These are phyloP conservation scores for Lordiphosa clarofinis DNA, from an alignment of 1,140 invertebrate genomes.

Conservation along the genomic window DNA sequence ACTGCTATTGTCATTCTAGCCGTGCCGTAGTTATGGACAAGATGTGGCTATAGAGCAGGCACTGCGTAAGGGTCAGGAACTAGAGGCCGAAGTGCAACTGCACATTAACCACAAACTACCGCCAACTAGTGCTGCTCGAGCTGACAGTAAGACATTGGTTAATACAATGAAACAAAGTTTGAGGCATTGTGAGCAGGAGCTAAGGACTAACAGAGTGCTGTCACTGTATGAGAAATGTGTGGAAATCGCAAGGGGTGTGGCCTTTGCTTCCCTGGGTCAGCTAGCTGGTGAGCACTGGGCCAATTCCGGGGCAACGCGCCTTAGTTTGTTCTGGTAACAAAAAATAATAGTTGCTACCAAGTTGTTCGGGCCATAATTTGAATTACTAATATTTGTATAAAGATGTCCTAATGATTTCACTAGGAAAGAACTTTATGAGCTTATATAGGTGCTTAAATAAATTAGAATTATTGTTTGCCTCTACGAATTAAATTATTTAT, in stretches of 20 bases:
- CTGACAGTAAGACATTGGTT: no score
- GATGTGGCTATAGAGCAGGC: constrained; percentile 3
- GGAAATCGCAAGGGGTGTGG: background rate
- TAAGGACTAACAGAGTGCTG: constrained; percentile 1
- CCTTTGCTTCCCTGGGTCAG: constrained; percentile 28
- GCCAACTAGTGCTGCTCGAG: background rate
- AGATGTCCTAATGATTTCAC: no score
- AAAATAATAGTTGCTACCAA: no score
- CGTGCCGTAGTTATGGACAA: constrained; percentile 7
- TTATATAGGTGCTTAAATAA: no score
- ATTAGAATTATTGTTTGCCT: no score
- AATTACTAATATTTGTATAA: no score
- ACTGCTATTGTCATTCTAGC: background rate
- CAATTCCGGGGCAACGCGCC: constrained; percentile 45
- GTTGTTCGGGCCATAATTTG: no score
- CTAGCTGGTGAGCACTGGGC: constrained; percentile 42
- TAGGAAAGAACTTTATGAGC: no score
- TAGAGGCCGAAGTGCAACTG: background rate
- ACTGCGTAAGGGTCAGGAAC: background rate
- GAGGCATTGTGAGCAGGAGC: no score
- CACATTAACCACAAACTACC: constrained; percentile 18
- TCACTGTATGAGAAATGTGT: constrained; percentile 27
- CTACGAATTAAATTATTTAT: no score
- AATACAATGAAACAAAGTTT: no score
- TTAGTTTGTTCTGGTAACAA: constrained; percentile 38